phyloP scores from a whole-genome alignment of 1,140 invertebrate genomes.

The Penaeus indicus region DNA sequence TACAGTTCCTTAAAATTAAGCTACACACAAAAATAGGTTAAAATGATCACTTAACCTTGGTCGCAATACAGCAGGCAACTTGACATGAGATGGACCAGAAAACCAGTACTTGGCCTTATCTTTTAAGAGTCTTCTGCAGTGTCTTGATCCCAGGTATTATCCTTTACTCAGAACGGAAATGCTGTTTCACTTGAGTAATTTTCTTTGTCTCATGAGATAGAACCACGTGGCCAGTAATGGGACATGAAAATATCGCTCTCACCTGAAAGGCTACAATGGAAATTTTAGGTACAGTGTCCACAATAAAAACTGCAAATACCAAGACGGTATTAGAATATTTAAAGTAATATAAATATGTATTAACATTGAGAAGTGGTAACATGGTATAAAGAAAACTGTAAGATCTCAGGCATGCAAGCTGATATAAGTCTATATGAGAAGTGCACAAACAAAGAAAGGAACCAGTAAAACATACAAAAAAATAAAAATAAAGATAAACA shows the following conservation, averaged over 20 bases:
- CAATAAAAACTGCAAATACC: neutral
- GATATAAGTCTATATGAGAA: neutral
- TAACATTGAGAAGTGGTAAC: neutral
- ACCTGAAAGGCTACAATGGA: conserved; percentile 76
- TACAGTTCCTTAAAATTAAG: too few species aligned
- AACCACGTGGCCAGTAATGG: conserved; percentile 97
- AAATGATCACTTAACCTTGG: conserved; percentile 69
- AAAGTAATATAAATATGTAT: neutral
- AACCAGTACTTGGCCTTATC: conserved; percentile 95
- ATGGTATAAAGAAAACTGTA: neutral
- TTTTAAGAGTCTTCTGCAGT: conserved; percentile 85
- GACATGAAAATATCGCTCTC: conserved; percentile 91
- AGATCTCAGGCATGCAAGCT: too few species aligned
- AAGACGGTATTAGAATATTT: neutral
- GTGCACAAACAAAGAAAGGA: neutral
- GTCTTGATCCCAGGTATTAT: conserved; percentile 86
- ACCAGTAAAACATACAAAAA: neutral
- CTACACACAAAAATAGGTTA: neutral
- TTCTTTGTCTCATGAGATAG: conserved; percentile 83
- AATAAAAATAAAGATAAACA: conserved; percentile 4
- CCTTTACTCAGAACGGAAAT: conserved; percentile 85
- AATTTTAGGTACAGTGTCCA: conserved; percentile 12
- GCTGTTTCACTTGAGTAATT: conserved; percentile 87
- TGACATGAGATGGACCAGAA: conserved; percentile 97
- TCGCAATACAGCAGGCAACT: conserved; percentile 89